phyloP scores from a whole-genome alignment of 2,888 invertebrate genomes.

The Hypselothyrea guttata region DNA sequence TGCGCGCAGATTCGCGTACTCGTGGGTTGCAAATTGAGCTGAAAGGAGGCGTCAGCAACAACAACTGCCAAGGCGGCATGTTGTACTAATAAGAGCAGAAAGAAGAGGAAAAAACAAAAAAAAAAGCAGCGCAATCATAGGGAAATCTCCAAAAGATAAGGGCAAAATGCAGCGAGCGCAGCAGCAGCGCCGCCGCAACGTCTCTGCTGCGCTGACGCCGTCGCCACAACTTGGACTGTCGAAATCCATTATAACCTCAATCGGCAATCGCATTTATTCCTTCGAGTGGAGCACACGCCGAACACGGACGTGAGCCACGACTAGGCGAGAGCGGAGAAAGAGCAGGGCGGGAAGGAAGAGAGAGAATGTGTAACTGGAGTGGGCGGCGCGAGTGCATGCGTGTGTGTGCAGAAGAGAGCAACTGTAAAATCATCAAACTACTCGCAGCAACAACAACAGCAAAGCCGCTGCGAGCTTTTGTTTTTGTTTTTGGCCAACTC shows the following conservation, averaged over 20 bases:
- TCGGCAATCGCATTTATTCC: conserved; percentile 77
- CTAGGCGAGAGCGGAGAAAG: background rate
- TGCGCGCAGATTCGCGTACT: conserved; percentile 38
- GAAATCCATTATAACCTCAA: conserved; percentile 80
- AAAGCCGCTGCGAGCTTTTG: conserved; percentile 48
- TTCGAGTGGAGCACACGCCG: conserved; percentile 69
- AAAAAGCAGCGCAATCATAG: conserved; percentile 54
- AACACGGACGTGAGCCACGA: conserved; percentile 54
- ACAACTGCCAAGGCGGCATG: conserved; percentile 60
- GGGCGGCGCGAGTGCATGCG: conserved; percentile 19
- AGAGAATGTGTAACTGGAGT: conserved; percentile 11
- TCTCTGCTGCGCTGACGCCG: conserved; percentile 23
- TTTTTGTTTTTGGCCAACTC: conserved; percentile 46
- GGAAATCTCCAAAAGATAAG: conserved; percentile 50
- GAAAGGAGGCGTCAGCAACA: conserved; percentile 60
- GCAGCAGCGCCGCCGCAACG: conserved; percentile 19
- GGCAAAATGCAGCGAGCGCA: conserved; percentile 22
- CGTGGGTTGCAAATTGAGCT: conserved; percentile 33
- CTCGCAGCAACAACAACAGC: conserved; percentile 24
- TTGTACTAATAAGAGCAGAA: conserved; percentile 74
- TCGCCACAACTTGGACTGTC: conserved; percentile 71
- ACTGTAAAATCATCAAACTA: conserved; percentile 50
- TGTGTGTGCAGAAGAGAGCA: conserved; percentile 35
- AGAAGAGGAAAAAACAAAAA: conserved; percentile 70
- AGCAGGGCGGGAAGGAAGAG: conserved; percentile 6